Conservation (phyloP, 2,113 vertebrate species). For the Pelecanus crispus region DNA sequence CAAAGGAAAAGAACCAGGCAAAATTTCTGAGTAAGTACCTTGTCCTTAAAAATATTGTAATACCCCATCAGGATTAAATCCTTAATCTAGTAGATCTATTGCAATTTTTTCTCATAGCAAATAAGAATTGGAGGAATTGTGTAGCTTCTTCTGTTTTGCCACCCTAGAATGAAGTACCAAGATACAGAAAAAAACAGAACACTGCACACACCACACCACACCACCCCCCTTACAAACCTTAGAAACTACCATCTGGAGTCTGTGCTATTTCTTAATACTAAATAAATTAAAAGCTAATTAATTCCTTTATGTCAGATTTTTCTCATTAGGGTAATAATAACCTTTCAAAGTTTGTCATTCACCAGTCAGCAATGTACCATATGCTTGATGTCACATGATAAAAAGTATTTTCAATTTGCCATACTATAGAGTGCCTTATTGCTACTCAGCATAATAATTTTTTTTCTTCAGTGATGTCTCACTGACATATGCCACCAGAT, state of each 20-base stretch:
- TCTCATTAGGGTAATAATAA: slow-evolving; percentile 52
- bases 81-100: not conserved
- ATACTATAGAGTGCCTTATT: not conserved
- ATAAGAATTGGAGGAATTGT: not conserved
- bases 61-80: not conserved
- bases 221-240: not conserved
- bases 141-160: not conserved
- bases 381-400: slow-evolving; percentile 51
- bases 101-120: not conserved
- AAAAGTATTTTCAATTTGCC: slow-evolving; percentile 6
- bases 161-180: not conserved
- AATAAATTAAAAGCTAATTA: slow-evolving; percentile 59
- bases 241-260: slow-evolving; percentile 26
- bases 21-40: not conserved
- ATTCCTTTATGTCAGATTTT: slow-evolving; percentile 51
- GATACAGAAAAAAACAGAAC: not conserved
- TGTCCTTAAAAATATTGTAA: not conserved
- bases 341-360: slow-evolving; percentile 50
- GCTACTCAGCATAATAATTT: not conserved
- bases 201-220: too few species aligned
- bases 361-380: slow-evolving; percentile 17
- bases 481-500: slow-evolving; percentile 23
- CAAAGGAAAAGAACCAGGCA: not conserved
- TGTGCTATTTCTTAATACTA: slow-evolving; percentile 31
- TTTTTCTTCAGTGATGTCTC: not conserved